Evolutionary conservation across 2,797 vertebrate genomes (phyloP).

Genomic region (Anisognathus igniventris): DNA sequence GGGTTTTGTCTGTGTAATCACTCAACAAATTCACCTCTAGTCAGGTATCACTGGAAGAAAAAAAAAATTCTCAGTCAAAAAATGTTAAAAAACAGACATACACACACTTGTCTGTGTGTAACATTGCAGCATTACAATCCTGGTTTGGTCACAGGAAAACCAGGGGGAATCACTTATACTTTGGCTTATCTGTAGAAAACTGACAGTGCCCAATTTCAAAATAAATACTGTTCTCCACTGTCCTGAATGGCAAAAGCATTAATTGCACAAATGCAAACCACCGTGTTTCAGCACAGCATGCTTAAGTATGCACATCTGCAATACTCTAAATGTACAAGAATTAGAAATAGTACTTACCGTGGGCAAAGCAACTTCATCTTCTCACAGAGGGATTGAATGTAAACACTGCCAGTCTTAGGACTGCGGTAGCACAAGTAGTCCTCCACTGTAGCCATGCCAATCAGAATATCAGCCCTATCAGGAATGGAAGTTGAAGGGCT

Average conservation of each 20-base stretch:
- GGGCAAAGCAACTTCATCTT: slow-evolving; percentile 45
- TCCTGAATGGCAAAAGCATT: background rate
- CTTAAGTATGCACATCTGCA: background rate
- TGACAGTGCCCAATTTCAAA: background rate
- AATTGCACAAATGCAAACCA: background rate
- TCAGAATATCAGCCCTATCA: slow-evolving; percentile 28
- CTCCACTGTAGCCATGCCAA: slow-evolving; percentile 53
- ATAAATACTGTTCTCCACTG: background rate
- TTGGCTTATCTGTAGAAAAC: background rate
- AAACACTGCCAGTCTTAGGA: background rate
- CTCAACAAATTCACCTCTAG: background rate
- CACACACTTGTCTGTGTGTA: background rate
- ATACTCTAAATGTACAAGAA: background rate
- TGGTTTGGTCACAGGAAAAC: background rate
- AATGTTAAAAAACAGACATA: background rate
- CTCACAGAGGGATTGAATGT: slow-evolving; percentile 38
- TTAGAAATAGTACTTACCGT: background rate
- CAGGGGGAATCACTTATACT: background rate
- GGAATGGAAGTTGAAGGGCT: slow-evolving; percentile 10
- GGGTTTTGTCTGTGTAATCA: background rate
- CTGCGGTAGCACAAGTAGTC: background rate
- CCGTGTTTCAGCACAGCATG: background rate
- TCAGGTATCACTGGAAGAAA: background rate
- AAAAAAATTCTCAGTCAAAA: background rate
- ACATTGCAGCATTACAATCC: background rate